Base-by-base conservation (phyloP, 2,888 invertebrate species). In the Sussaba pulchella region DNA sequence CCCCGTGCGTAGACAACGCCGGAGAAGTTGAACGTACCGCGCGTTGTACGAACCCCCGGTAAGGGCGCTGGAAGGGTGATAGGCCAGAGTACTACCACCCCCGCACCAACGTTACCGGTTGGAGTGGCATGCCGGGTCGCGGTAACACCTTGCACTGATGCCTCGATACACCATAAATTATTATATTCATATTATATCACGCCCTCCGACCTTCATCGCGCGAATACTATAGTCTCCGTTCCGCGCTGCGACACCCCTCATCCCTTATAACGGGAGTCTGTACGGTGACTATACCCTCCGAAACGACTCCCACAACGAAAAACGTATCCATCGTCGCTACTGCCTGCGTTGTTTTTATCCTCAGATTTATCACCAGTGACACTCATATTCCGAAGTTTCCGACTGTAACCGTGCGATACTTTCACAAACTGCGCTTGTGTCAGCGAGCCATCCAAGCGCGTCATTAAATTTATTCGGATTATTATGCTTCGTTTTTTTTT, bases 111-210 rank as follows among this genome's bases (percentile, higher is more conserved):
- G n/a, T n/a, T 75, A 74, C 79, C 47, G 63, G 71, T 17, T 50
- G 57, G 52, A 77, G 78, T 80, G 82, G 84, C 84, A 83, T 78
- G 66, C 75, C 81, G 86, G 84, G 52, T 82, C 83, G 82, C 81
- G 88, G 89, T 73, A 86, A 89, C 89, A 89, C 87, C 89, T 89
- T 88, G 89, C 88, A 78, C 85, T 87, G 89, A 89, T 89, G 85
- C 83, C 88, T 84, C 88, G 87, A 89, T 89, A 88, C 88, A 87
- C 87, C 86, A 86, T 89, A 88, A 89, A 89, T 89, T 88, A 88
- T 89, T 87, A 83, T 87, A 87, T 87, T 89, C 87, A 85, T 86
- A 88, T 88, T 85, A 86, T 86, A 87, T 84, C 78, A 82, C 76
- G 82, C 82, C 85, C 81, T 70, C 71, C 72, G 78, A 73, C 54